Percentiles rank a stretch among this genome's conserved stretches.
Evolutionary conservation across 1,140 invertebrate species (phyloP).

Genomic region (Artemia franciscana): DNA sequence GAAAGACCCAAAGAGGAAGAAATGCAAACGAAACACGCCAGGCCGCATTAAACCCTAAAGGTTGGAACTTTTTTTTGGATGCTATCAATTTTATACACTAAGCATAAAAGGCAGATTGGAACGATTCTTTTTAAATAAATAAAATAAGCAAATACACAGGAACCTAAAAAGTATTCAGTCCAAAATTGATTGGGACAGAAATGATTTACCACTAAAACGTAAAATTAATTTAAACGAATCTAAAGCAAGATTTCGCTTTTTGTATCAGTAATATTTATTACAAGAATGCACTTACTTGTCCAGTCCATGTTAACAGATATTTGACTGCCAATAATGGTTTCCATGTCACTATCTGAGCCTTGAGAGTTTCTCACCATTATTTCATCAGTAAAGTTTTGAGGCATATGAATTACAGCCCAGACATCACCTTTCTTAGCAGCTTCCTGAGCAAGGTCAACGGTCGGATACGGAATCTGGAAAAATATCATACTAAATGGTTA

Average conservation of each 20-base stretch:
- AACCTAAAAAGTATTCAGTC: constrained; percentile 7
- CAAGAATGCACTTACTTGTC: constrained; percentile 49
- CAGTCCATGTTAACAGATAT: constrained; percentile 67
- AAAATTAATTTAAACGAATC: neutral
- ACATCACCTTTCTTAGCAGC: constrained; percentile 45
- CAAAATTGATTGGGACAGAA: neutral
- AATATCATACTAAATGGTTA: too few relatives aligned
- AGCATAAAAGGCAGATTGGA: too few relatives aligned
- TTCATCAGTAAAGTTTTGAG: constrained; percentile 59
- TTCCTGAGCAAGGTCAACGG: constrained; percentile 34
- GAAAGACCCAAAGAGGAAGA: too few relatives aligned
- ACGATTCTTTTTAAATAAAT: too few relatives aligned
- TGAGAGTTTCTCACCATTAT: constrained; percentile 41
- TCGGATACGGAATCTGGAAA: constrained; percentile 37
- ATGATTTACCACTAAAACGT: neutral
- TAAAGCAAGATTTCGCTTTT: too few relatives aligned
- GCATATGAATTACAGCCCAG: constrained; percentile 67
- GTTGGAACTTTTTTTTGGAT: too few relatives aligned
- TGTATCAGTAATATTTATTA: too few relatives aligned
- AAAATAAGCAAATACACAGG: constrained; percentile 4
- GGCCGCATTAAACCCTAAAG: too few relatives aligned
- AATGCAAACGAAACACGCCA: too few relatives aligned
- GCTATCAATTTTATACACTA: too few relatives aligned
- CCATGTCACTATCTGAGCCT: constrained; percentile 40
- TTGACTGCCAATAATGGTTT: constrained; percentile 53